phyloP scores from a whole-genome alignment of 2,113 vertebrate genomes.

The Picathartes gymnocephalus region DNA sequence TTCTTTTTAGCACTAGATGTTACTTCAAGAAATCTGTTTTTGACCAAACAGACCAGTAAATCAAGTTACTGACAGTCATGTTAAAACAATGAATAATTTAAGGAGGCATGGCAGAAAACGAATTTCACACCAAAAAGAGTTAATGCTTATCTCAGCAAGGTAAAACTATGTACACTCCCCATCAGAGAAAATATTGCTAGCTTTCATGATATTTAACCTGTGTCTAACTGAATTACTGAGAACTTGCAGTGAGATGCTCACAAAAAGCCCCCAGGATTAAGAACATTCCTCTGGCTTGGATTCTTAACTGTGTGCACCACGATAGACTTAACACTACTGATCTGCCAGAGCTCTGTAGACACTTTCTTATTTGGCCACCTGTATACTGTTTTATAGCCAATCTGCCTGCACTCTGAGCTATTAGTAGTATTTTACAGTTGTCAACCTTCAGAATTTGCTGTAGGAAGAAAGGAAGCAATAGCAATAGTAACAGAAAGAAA shows the following conservation, averaged over 20 bases:
- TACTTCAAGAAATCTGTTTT: background rate
- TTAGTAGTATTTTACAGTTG: background rate
- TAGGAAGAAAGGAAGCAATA: background rate
- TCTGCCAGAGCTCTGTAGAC: background rate
- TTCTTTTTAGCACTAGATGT: background rate
- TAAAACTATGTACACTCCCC: background rate
- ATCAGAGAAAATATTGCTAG: background rate
- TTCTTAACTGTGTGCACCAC: background rate
- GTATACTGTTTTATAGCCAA: background rate
- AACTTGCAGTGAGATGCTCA: background rate
- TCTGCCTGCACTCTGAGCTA: background rate
- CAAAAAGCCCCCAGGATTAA: background rate
- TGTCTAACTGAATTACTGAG: background rate
- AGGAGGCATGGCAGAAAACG: background rate
- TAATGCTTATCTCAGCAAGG: background rate
- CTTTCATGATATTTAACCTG: background rate
- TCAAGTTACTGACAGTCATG: background rate
- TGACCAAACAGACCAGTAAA: background rate
- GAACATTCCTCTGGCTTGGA: background rate
- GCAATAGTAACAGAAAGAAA: background rate
- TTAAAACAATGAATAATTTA: background rate
- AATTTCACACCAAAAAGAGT: background rate
- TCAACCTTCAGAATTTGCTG: background rate
- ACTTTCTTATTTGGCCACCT: background rate
- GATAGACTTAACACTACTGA: background rate